These are phyloP conservation scores for Psittacula cyanocephala DNA, from an alignment of 2,113 vertebrate genomes.

Conservation along the genomic window DNA sequence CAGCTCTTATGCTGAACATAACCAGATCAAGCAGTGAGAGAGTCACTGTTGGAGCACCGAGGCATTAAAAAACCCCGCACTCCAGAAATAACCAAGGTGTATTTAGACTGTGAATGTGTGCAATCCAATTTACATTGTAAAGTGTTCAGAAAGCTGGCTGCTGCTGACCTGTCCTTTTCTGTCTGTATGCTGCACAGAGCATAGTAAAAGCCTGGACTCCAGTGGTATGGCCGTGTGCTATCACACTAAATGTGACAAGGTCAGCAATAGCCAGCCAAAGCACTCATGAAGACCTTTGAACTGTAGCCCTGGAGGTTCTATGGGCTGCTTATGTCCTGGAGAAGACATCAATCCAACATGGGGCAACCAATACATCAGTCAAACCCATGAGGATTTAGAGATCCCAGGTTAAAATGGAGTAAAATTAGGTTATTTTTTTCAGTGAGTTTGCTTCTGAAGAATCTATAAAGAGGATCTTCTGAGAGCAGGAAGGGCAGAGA, in stretches of 20 bases:
- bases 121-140: slow-evolving; percentile 17
- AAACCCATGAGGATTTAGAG: background rate
- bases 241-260: background rate
- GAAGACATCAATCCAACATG: accelerated
- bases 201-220: background rate
- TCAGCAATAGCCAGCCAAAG: background rate
- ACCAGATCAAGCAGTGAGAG: background rate
- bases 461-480: background rate
- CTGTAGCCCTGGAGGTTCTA: background rate
- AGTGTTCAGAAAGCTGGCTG: background rate
- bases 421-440: background rate
- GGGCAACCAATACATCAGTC: background rate
- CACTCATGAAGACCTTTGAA: background rate
- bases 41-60: background rate
- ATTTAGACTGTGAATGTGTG: background rate
- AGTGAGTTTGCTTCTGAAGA: background rate
- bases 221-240: background rate
- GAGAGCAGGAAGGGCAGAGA: background rate
- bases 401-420: background rate
- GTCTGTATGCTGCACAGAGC: background rate
- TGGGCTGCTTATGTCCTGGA: accelerated
- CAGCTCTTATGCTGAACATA: background rate
- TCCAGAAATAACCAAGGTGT: slow-evolving; percentile 34
- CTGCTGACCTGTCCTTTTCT: background rate
- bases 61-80: background rate